Evolutionary conservation across 2,888 invertebrate species (phyloP).

Genomic region (Lasioglossum malachurum): DNA sequence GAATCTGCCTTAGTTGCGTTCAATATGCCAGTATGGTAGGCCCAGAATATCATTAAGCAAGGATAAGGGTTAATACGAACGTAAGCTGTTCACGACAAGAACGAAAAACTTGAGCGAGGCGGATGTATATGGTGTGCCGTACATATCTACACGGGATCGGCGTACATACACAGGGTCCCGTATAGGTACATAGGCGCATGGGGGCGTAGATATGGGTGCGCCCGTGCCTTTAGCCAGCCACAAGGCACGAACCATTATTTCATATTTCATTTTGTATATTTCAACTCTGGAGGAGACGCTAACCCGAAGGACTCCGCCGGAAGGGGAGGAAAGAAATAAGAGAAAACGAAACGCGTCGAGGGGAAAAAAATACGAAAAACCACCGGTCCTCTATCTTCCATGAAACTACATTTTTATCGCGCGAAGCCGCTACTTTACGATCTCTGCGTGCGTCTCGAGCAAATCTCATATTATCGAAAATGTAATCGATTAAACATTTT

Average conservation of each 20-base stretch:
- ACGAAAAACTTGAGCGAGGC: slow-evolving; percentile 75
- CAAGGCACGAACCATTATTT: slow-evolving; percentile 84
- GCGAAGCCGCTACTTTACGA: not conserved
- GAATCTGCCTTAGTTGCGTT: slow-evolving; percentile 71
- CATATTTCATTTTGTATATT: slow-evolving; percentile 84
- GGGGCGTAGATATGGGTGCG: slow-evolving; percentile 85
- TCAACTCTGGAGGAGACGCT: slow-evolving; percentile 79
- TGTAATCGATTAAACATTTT: not conserved
- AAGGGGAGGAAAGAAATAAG: slow-evolving; percentile 58
- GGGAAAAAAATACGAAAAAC: slow-evolving; percentile 6
- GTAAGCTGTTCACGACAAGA: slow-evolving; percentile 73
- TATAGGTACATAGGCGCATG: slow-evolving; percentile 81
- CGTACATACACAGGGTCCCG: slow-evolving; percentile 67
- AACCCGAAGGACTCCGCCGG: slow-evolving; percentile 75
- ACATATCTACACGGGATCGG: slow-evolving; percentile 66
- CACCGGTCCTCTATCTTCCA: slow-evolving; percentile 42
- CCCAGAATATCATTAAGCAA: slow-evolving; percentile 77
- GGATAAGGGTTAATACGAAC: slow-evolving; percentile 79
- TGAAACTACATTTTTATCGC: slow-evolving; percentile 56
- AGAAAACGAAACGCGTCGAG: slow-evolving; percentile 36
- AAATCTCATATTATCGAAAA: not conserved
- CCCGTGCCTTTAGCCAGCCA: slow-evolving; percentile 83
- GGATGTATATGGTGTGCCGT: slow-evolving; percentile 73
- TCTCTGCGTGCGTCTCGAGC: not conserved
- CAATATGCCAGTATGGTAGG: slow-evolving; percentile 74